phyloP scores from a whole-genome alignment of 2,113 vertebrate species.

The Ellobius talpinus region DNA sequence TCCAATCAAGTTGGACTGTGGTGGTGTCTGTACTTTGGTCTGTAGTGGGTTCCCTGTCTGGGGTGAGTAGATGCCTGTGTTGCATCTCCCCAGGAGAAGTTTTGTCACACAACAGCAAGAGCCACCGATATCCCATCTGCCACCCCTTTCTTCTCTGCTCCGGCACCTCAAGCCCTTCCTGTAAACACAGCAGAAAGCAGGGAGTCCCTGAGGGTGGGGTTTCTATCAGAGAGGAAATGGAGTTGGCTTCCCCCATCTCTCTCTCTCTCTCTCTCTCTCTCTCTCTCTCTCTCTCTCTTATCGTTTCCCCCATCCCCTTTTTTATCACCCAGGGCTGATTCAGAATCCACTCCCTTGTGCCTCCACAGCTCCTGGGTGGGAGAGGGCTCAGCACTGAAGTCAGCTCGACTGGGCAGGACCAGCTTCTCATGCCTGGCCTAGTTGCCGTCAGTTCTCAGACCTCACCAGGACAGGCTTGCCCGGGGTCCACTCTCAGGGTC shows the following conservation, averaged over 20 bases:
- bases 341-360: background rate
- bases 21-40: background rate
- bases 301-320: conserved; percentile 32
- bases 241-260: conserved; percentile 14
- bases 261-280: background rate
- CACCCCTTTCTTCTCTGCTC: background rate
- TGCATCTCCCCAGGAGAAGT: background rate
- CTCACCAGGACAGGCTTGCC: background rate
- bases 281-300: conserved; percentile 12
- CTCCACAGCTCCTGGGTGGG: background rate
- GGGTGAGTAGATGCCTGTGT: background rate
- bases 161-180: conserved; percentile 61
- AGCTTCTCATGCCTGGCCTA: background rate
- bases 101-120: background rate
- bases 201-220: conserved; percentile 63
- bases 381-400: background rate
- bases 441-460: background rate
- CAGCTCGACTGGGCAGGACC: background rate
- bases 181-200: conserved; percentile 39
- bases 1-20: background rate
- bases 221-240: conserved; percentile 77
- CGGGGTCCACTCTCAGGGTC: background rate
- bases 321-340: conserved; percentile 22
- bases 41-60: background rate
- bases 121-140: background rate